A percentile compares a stretch with the other conserved stretches of the same genome.
phyloP scores from a whole-genome alignment of 2,888 invertebrate genomes.

The Eustalomyia histrio region DNA sequence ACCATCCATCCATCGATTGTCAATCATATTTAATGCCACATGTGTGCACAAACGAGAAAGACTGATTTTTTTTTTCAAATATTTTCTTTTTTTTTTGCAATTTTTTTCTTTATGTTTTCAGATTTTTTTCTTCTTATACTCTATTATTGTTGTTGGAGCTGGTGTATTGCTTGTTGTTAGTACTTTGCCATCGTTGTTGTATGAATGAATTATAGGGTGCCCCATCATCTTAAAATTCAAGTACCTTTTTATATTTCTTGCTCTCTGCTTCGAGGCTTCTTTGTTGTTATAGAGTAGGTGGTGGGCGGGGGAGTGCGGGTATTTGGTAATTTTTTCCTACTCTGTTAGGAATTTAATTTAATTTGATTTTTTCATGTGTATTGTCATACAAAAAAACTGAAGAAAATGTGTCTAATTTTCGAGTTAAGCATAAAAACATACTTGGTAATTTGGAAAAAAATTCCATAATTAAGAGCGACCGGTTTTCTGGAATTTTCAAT shows the following conservation, averaged over 20 bases:
- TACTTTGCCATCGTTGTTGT: conserved; percentile 46
- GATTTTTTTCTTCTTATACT: conserved; percentile 39
- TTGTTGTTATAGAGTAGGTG: conserved; percentile 19
- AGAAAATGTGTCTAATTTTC: too few relatives aligned
- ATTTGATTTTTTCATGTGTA: neutral
- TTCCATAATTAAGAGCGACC: too few relatives aligned
- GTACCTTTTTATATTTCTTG: conserved; percentile 11
- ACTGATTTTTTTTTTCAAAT: conserved; percentile 54
- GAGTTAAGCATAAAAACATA: too few relatives aligned
- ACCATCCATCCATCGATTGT: conserved; percentile 73
- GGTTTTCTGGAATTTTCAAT: too few relatives aligned
- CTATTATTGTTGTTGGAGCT: conserved; percentile 48
- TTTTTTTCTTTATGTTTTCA: conserved; percentile 39
- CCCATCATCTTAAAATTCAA: conserved; percentile 25
- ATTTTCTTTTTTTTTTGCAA: conserved; percentile 50
- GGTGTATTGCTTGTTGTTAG: conserved; percentile 37
- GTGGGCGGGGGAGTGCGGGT: too few relatives aligned
- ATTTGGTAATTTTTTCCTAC: neutral
- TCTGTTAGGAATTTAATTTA: neutral
- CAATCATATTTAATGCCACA: conserved; percentile 72
- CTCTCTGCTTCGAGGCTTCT: conserved; percentile 29
- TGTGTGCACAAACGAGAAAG: conserved; percentile 72
- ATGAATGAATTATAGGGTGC: conserved; percentile 49
- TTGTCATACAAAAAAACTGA: neutral
- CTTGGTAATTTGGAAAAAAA: too few relatives aligned